Evolutionary conservation across 2,797 vertebrate genomes (phyloP).

Genomic region (Amniataba percoides): DNA sequence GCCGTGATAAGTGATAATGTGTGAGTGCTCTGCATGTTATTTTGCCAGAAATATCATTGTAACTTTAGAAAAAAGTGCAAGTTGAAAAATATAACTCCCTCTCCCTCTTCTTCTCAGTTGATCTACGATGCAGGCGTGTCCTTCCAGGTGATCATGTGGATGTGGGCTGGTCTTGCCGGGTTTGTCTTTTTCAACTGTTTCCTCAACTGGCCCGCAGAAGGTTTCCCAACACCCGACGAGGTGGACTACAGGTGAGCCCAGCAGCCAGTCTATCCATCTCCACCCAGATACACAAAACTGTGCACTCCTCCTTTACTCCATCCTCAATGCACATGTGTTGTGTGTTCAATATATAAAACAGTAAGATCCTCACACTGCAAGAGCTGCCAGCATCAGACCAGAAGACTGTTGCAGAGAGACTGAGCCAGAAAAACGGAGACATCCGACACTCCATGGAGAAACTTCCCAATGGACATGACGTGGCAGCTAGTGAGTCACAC

Average conservation of each 20-base stretch:
- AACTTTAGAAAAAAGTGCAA: not conserved
- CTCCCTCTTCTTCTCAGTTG: constrained; percentile 76
- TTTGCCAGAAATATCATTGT: not conserved
- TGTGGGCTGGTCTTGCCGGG: constrained; percentile 88
- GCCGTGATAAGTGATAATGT: constrained; percentile 8
- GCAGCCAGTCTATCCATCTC: not conserved
- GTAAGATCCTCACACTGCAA: constrained; percentile 83
- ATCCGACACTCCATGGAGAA: constrained; percentile 73
- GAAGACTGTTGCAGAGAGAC: constrained; percentile 77
- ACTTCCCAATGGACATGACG: constrained; percentile 62
- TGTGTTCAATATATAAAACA: constrained; percentile 63
- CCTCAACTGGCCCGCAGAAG: constrained; percentile 90
- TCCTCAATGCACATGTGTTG: not conserved
- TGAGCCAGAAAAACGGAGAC: constrained; percentile 81
- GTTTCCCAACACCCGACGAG: constrained; percentile 90
- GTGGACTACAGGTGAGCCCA: constrained; percentile 86
- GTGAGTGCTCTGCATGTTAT: constrained; percentile 8
- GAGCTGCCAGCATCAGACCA: constrained; percentile 72
- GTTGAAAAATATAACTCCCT: not conserved
- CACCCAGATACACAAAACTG: not conserved
- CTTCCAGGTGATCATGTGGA: constrained; percentile 90
- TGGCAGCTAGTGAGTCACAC: constrained; percentile 66
- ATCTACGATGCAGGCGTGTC: constrained; percentile 88
- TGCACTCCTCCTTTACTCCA: not conserved
- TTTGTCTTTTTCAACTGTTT: constrained; percentile 91